Evolutionary conservation across 2,888 invertebrate species (phyloP), one percentile per base, ranked within the genome.

Genomic region (Diplolepis rosae): DNA sequence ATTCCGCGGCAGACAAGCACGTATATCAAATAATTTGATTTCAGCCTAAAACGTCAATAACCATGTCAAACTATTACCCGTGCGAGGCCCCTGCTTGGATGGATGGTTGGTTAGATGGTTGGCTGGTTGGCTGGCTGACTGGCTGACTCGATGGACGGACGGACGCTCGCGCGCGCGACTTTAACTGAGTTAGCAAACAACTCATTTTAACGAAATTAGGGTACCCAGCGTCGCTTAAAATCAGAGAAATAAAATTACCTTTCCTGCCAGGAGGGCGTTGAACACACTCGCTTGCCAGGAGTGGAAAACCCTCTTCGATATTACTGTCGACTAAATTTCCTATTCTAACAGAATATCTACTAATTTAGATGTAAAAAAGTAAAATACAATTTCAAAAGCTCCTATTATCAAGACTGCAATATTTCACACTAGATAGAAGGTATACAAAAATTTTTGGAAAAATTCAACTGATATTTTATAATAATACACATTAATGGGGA

Each of bases 121-220:
- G 51, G 65, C 22, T 66, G 65, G 65, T 22, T 69, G 70, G 66
- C 27, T 74, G 74, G 54, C 73, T 73, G 68, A 54, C 61, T 71
- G 68, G 56, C 69, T 70, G 72, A n/a, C 65, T 69, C 65, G 51
- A 52, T 56, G 79, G 66, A 67, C 71, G 50, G 48, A 66, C 48
- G 66, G 28, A 48, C 68, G 78, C 70, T 68, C 77, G 78, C 80
- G 83, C 81, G 83, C 81, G 77, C 81, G 82, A 83, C 83, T 85
- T 84, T 88, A 88, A 88, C 83, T 80, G 80, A 86, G 86, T 88
- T 87, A 88, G 83, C 86, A 85, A 86, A 87, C 87, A 88, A 87
- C 88, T 88, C 87, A 85, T 88, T 88, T n/a, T 88, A 88, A 88
- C 86, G 80, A 85, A 87, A 88, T 88, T 86, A 88, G 84, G 83